Evolutionary conservation across 2,797 vertebrate species (phyloP).

Genomic region (Eulemur coronatus): DNA sequence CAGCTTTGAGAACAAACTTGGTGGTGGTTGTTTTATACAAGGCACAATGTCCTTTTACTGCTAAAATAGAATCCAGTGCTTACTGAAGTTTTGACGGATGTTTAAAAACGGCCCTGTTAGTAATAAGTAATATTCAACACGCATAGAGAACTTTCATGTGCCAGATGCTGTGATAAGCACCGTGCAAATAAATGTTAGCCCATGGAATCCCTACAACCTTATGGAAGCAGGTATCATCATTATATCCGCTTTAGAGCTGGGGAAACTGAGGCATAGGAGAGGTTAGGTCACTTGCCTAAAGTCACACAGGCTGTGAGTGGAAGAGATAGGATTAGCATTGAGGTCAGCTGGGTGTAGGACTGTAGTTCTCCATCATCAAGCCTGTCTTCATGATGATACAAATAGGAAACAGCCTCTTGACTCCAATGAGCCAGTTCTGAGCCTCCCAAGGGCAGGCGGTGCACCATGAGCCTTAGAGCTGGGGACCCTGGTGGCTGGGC

Average conservation of each 20-base stretch:
- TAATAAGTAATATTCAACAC: neutral
- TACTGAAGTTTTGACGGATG: neutral
- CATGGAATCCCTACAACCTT: accelerated
- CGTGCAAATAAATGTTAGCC: neutral
- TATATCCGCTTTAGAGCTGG: neutral
- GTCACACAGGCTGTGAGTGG: neutral
- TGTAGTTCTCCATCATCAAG: accelerated
- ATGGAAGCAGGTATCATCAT: accelerated
- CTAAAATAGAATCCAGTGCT: neutral
- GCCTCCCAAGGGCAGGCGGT: accelerated
- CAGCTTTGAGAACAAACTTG: neutral
- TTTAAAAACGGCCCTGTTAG: neutral
- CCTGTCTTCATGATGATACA: neutral
- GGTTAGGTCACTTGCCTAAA: no score
- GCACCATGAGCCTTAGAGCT: no score
- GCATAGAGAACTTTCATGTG: accelerated
- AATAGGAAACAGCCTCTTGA: accelerated
- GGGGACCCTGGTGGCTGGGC: accelerated
- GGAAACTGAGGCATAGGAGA: accelerated
- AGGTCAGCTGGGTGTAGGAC: neutral
- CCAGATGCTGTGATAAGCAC: neutral
- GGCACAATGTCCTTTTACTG: neutral
- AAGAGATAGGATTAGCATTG: no score
- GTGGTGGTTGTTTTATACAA: neutral
- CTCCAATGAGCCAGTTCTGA: neutral